phyloP scores from a whole-genome alignment of 2,797 vertebrate species.

The Mormyrus proboscirostris region DNA sequence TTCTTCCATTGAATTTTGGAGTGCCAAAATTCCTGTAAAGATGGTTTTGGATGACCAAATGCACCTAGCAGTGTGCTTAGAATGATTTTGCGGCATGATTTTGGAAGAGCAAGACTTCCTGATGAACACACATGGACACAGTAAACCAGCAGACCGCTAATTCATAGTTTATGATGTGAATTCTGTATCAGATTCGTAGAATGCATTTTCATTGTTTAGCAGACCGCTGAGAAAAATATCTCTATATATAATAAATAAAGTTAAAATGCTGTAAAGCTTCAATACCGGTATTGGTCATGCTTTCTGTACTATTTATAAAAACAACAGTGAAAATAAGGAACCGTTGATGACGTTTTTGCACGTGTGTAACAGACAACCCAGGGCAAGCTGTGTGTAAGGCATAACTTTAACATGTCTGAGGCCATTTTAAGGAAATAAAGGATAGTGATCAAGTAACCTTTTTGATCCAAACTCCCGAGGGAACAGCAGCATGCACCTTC shows the following conservation, averaged over 20 bases:
- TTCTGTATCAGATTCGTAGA: neutral
- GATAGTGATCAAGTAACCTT: constrained; percentile 23
- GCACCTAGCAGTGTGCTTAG: neutral
- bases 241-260: constrained; percentile 11
- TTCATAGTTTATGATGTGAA: neutral
- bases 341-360: constrained; percentile 20
- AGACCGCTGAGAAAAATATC: neutral
- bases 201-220: neutral
- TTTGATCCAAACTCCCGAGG: constrained; percentile 33
- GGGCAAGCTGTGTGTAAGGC: constrained; percentile 42
- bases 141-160: neutral
- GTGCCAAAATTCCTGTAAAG: neutral
- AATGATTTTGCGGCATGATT: neutral
- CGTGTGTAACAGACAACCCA: constrained; percentile 13
- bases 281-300: neutral
- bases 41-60: neutral
- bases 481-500: constrained; percentile 26
- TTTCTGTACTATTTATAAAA: neutral
- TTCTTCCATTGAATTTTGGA: neutral
- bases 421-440: constrained; percentile 24
- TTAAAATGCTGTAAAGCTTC: constrained; percentile 14
- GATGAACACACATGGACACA: neutral
- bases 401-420: constrained; percentile 40
- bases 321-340: constrained; percentile 20
- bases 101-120: neutral